Percentiles rank a stretch among this genome's conserved stretches.
Evolutionary conservation across 2,113 vertebrate genomes (phyloP).

Genomic region (Callospermophilus lateralis): DNA sequence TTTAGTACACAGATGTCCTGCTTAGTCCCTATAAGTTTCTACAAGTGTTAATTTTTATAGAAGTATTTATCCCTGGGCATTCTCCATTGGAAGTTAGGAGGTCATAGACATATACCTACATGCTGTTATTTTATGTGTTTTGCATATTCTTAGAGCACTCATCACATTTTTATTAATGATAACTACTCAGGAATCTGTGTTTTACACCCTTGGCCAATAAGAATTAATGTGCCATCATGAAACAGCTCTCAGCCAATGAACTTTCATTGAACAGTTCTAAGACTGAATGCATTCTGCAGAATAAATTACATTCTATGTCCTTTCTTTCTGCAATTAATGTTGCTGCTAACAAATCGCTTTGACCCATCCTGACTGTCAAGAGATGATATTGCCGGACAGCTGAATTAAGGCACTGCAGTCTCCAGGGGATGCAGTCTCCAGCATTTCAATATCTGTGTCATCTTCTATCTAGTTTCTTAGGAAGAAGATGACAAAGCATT

Average conservation of each 20-base stretch:
- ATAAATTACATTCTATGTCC: not conserved
- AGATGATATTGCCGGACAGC: not conserved
- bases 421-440: not conserved
- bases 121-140: not conserved
- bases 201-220: not conserved
- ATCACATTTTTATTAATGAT: not conserved
- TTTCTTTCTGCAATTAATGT: constrained; percentile 21
- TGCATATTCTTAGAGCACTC: not conserved
- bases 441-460: not conserved
- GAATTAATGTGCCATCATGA: not conserved
- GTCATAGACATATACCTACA: not conserved
- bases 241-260: not conserved
- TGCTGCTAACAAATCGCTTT: not conserved
- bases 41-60: not conserved
- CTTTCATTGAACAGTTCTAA: not conserved
- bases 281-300: not conserved
- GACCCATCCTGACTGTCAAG: not conserved
- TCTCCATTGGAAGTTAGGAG: not conserved
- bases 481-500: not conserved
- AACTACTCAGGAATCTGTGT: not conserved
- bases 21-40: not conserved
- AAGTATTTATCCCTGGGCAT: not conserved
- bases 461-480: not conserved
- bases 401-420: not conserved
- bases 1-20: not conserved